A percentile compares a stretch with the other conserved stretches of the same genome.
These are phyloP conservation scores for Ploceus nigricollis DNA, from an alignment of 2,113 vertebrate genomes.

Conservation along the genomic window DNA sequence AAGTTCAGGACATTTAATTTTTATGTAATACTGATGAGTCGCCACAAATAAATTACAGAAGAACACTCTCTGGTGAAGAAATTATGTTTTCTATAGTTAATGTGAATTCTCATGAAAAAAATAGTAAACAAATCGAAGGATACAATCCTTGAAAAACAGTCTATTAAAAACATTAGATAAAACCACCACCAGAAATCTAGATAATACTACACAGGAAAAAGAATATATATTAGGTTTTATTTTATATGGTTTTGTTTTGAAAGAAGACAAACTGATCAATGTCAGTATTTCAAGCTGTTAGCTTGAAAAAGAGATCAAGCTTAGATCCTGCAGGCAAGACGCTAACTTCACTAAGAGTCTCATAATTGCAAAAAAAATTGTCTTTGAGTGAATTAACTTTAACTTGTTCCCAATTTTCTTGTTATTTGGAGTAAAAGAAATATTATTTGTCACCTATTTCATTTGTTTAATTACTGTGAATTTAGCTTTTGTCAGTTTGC, in stretches of 20 bases:
- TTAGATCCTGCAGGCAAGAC: background rate
- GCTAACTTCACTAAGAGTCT: background rate
- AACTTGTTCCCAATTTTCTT: constrained; percentile 15
- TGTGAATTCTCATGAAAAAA: background rate
- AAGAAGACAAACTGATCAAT: background rate
- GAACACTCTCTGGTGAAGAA: background rate
- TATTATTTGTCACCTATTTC: background rate
- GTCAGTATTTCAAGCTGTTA: background rate
- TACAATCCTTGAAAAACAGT: background rate
- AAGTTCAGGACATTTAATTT: background rate
- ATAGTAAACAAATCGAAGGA: background rate
- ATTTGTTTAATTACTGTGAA: background rate
- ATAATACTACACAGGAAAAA: background rate
- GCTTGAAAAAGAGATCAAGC: too few relatives aligned
- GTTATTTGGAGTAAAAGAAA: background rate
- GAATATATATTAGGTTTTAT: background rate
- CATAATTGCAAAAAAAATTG: background rate
- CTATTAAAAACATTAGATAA: background rate
- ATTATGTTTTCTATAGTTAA: background rate
- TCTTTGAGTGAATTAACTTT: background rate
- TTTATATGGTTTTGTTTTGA: background rate
- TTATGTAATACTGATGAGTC: background rate
- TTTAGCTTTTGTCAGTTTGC: background rate
- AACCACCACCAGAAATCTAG: background rate
- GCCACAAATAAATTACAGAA: background rate